Evolutionary conservation across 1,140 invertebrate genomes (phyloP).

Genomic region (Drosophila subobscura): DNA sequence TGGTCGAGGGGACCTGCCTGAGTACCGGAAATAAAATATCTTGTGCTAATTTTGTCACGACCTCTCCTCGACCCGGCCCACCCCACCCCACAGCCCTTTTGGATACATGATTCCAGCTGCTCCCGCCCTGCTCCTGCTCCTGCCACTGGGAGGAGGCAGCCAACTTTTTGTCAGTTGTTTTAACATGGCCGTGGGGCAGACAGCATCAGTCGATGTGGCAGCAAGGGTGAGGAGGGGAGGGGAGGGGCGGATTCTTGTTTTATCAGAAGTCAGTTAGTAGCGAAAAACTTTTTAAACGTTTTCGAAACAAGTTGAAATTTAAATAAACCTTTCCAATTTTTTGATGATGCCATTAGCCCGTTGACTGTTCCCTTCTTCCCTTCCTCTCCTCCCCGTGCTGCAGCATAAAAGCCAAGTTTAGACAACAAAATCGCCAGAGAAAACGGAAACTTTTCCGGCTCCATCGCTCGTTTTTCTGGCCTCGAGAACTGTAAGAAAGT

Average conservation of each 20-base stretch:
- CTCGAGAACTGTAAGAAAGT: slow-evolving; percentile 40
- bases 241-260: slow-evolving; percentile 56
- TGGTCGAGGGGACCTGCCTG: background rate
- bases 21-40: slow-evolving; percentile 59
- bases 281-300: slow-evolving; percentile 79
- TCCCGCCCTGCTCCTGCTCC: slow-evolving; percentile 10
- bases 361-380: background rate
- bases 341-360: slow-evolving; percentile 63
- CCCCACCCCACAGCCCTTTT: slow-evolving; percentile 6
- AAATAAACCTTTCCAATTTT: slow-evolving; percentile 79
- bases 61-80: background rate
- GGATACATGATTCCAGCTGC: slow-evolving; percentile 20
- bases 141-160: slow-evolving; percentile 47
- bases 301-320: slow-evolving; percentile 82
- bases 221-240: background rate
- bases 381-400: background rate
- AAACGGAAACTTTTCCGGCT: slow-evolving; percentile 51
- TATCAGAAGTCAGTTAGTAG: slow-evolving; percentile 81
- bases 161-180: slow-evolving; percentile 77
- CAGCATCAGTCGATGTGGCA: slow-evolving; percentile 15
- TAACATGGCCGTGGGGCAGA: slow-evolving; percentile 61
- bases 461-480: slow-evolving; percentile 11
- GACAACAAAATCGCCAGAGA: slow-evolving; percentile 75
- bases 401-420: slow-evolving; percentile 64
- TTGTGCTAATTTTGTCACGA: slow-evolving; percentile 74